Conservation (phyloP, 2,113 vertebrate species). For the Pterocles gutturalis region DNA sequence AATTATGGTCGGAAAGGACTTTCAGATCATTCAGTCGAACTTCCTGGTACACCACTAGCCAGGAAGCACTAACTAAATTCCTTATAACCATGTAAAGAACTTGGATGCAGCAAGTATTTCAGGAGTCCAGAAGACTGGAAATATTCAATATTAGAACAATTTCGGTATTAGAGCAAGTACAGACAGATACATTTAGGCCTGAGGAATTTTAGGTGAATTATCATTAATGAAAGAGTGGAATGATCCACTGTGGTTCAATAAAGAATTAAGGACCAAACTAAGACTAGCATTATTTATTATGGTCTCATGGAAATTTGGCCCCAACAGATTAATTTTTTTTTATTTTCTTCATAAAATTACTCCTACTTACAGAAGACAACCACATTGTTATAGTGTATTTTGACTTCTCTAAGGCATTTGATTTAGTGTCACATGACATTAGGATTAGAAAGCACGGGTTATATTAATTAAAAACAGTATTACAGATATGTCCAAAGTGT, state of each 20-base stretch:
- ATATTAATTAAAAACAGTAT: neutral
- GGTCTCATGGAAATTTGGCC: neutral
- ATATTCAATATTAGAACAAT: neutral
- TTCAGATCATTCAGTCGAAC: neutral
- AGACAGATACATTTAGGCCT: neutral
- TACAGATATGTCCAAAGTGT: neutral
- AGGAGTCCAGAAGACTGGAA: neutral
- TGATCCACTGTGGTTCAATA: neutral
- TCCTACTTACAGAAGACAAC: neutral
- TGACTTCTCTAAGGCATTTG: neutral
- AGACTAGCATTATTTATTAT: neutral
- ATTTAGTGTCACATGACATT: neutral
- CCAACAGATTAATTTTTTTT: neutral
- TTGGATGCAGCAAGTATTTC: neutral
- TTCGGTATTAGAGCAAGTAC: neutral
- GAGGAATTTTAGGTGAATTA: neutral
- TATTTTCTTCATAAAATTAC: neutral
- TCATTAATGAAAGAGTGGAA: neutral
- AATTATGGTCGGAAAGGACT: constrained; percentile 2
- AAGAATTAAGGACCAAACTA: neutral
- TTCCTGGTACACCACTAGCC: constrained; percentile 14
- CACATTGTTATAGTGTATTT: neutral
- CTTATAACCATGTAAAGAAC: neutral
- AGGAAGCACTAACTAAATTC: constrained; percentile 26
- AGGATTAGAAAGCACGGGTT: neutral